Conservation (phyloP, 2,797 vertebrate genomes). For the Anniella stebbinsi region DNA sequence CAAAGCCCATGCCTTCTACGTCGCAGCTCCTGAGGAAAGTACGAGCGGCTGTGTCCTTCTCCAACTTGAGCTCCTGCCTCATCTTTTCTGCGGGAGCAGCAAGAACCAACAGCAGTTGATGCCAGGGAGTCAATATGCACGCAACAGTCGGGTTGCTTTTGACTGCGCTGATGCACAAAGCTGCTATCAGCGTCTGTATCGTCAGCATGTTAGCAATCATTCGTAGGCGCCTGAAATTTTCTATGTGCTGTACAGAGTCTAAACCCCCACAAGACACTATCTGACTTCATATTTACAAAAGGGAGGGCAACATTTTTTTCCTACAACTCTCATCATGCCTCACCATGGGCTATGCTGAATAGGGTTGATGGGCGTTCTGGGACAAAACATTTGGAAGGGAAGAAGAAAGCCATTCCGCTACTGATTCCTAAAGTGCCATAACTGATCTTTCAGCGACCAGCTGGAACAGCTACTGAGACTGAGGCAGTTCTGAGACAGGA, state of each 20-base stretch:
- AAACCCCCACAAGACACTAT: too few species aligned
- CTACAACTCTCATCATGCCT: too few species aligned
- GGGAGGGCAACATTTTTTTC: too few species aligned
- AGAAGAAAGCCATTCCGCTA: not conserved
- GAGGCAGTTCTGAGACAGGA: not conserved
- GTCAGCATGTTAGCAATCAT: too few species aligned
- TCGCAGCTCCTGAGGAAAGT: slow-evolving; percentile 83
- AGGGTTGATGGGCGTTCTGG: too few species aligned
- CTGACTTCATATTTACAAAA: too few species aligned
- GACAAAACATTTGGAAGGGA: not conserved
- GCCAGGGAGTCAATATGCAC: too few species aligned
- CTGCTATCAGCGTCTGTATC: too few species aligned
- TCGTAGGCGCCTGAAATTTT: too few species aligned
- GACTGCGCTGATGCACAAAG: not conserved
- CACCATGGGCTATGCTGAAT: too few species aligned
- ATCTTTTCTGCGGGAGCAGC: not conserved
- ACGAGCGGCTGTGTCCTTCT: slow-evolving; percentile 46
- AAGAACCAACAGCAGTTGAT: too few species aligned
- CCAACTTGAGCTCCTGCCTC: rapidly evolving
- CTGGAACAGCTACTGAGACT: not conserved
- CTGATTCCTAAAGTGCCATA: not conserved
- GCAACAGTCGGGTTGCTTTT: not conserved
- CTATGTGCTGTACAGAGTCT: too few species aligned
- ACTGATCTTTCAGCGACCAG: not conserved
- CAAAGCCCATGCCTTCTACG: slow-evolving; percentile 82